Conservation (phyloP, 1,140 invertebrate genomes). For the Mylabris phalerata region DNA sequence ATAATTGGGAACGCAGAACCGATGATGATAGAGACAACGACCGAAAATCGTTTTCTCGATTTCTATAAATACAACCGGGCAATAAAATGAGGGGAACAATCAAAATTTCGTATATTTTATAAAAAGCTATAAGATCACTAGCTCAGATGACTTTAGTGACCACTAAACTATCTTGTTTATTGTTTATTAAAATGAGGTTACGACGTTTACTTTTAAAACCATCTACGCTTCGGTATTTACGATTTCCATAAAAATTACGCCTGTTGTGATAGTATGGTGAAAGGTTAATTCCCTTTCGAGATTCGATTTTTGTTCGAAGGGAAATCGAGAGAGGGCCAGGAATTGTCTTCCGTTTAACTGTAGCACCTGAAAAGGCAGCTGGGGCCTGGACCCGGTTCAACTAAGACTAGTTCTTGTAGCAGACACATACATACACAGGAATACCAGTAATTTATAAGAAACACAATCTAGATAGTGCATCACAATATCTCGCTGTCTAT, state of each 20-base stretch:
- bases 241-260: slow-evolving; percentile 9
- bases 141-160: slow-evolving; percentile 29
- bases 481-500: slow-evolving; percentile 36
- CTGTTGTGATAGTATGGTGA: too few species aligned
- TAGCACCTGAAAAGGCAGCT: slow-evolving; percentile 35
- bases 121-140: slow-evolving; percentile 1
- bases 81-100: too few species aligned
- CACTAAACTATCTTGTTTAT: slow-evolving; percentile 39
- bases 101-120: too few species aligned
- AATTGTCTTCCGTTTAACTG: slow-evolving; percentile 36
- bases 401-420: slow-evolving; percentile 30
- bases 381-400: slow-evolving; percentile 30
- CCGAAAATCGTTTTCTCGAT: too few species aligned
- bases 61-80: too few species aligned
- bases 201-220: slow-evolving; percentile 33
- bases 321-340: too few species aligned
- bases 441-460: slow-evolving; percentile 37
- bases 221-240: slow-evolving; percentile 11
- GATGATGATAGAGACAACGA: too few species aligned
- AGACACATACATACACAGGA: slow-evolving; percentile 29
- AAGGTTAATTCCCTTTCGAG: too few species aligned
- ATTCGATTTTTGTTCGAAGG: too few species aligned
- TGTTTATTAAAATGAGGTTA: slow-evolving; percentile 40
- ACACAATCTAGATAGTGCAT: slow-evolving; percentile 35
- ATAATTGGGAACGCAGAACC: too few species aligned